Evolutionary conservation across 2,888 invertebrate species (phyloP).

Genomic region (Willowsia nigromaculata): DNA sequence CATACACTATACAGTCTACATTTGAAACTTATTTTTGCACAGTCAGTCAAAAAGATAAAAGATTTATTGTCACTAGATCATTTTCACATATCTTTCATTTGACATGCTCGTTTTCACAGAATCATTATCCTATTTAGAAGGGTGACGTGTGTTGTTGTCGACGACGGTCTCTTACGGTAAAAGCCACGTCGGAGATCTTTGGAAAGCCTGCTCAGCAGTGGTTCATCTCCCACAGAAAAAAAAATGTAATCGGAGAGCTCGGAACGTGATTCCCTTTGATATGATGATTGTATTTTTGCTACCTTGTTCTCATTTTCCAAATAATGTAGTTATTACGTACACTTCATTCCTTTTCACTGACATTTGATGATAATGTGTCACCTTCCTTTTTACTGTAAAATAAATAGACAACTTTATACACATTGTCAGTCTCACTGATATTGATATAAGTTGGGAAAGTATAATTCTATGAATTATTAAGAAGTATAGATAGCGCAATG

Average conservation of each 20-base stretch:
- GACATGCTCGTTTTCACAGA: slow-evolving; percentile 62
- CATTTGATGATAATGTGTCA: slow-evolving; percentile 39
- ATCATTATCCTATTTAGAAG: slow-evolving; percentile 64
- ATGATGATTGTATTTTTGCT: slow-evolving; percentile 42
- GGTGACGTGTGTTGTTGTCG: not conserved
- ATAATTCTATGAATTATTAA: too few species aligned
- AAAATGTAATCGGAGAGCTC: slow-evolving; percentile 20
- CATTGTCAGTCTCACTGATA: too few species aligned
- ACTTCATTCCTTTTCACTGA: slow-evolving; percentile 29
- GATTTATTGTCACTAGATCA: slow-evolving; percentile 78
- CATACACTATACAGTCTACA: not conserved
- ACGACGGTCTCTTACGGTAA: not conserved
- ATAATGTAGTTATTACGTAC: slow-evolving; percentile 48
- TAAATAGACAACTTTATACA: not conserved
- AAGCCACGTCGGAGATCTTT: not conserved
- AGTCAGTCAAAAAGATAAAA: slow-evolving; percentile 67
- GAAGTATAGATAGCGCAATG: too few species aligned
- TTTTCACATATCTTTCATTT: slow-evolving; percentile 67
- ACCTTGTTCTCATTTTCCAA: slow-evolving; percentile 49
- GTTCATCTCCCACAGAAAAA: slow-evolving; percentile 18
- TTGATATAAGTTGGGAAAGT: too few species aligned
- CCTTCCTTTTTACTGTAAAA: not conserved
- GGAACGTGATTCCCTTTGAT: slow-evolving; percentile 43
- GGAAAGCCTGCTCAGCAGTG: not conserved
- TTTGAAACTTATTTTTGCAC: slow-evolving; percentile 54